Base-by-base conservation (phyloP, 2,797 vertebrate species). In the Tangara arthus region DNA sequence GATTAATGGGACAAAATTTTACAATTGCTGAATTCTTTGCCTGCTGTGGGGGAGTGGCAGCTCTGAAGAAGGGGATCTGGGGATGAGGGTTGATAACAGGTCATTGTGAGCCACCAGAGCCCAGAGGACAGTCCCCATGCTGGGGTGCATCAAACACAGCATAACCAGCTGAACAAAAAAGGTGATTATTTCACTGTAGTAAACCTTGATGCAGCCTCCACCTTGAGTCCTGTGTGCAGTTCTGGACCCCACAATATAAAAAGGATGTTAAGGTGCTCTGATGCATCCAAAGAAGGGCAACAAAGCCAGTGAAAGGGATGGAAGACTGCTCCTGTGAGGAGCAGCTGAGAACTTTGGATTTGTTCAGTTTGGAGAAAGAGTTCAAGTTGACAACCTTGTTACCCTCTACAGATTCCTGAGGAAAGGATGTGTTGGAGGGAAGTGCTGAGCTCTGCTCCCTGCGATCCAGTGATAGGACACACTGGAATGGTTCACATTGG, bases 181-280 rank as follows among this genome's bases (percentile, higher is more conserved):
- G 17, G 22, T 20, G n/a, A 61, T 56, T 46, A n/a, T 77, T 6
- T 3, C 0, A 0, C 32, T 69, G 15, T 59, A 19, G 35, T 34
- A 9, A 34, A 7, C 0, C 0, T 15, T n/a, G 23, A 5, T 76
- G 34, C 4, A 8, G 19, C 23, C n/a, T 78, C 57, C 30, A 10
- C 22, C 22, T 35, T 24, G 52, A 65, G 46, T 50, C 32, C 8
- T 27, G 12, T 24, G 18, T 55, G 15, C 30, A 27, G 8, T 55
- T 77, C 35, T 69, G 65, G 27, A 21, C 46, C 37, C 19, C 44
- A 63, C 30, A 24, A 15, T 22, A 44, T 12, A 8, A 56, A 44
- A 56, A 66, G 3, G 9, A 34, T 37, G 15, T 50, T 55, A 17
- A 57, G 15, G 27, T 47, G 4, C 27, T 72, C 18, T 17, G 7